Evolutionary conservation across 2,113 vertebrate species (phyloP).

Genomic region (Oophaga pumilio): DNA sequence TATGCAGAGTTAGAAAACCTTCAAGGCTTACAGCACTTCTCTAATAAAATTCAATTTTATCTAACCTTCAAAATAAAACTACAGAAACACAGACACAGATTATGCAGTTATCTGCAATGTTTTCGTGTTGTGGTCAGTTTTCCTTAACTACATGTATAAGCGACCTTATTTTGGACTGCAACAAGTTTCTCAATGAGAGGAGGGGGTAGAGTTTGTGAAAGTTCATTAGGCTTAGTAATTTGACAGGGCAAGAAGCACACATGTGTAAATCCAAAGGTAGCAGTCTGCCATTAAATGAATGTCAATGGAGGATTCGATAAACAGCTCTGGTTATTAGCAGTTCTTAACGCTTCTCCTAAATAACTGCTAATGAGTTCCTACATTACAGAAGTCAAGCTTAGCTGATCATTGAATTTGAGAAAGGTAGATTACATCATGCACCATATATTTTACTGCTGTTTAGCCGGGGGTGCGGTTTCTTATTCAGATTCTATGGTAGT

Average conservation of each 20-base stretch:
- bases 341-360: background rate
- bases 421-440: background rate
- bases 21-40: background rate
- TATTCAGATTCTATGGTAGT: background rate
- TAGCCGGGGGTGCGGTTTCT: background rate
- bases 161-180: background rate
- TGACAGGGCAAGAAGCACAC: background rate
- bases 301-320: constrained; percentile 17
- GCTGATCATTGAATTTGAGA: background rate
- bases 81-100: background rate
- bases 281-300: background rate
- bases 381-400: background rate
- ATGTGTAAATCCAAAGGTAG: background rate
- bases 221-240: background rate
- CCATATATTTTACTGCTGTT: background rate
- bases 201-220: background rate
- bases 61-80: background rate
- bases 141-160: background rate
- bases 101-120: background rate
- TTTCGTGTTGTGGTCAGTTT: background rate
- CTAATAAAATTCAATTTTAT: background rate
- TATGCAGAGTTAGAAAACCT: background rate
- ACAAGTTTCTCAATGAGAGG: background rate
- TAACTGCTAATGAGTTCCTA: constrained; percentile 9
- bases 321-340: background rate